Evolutionary conservation across 2,113 vertebrate genomes (phyloP), one percentile per base, ranked within the genome.

Genomic region (Boleophthalmus pectinirostris): DNA sequence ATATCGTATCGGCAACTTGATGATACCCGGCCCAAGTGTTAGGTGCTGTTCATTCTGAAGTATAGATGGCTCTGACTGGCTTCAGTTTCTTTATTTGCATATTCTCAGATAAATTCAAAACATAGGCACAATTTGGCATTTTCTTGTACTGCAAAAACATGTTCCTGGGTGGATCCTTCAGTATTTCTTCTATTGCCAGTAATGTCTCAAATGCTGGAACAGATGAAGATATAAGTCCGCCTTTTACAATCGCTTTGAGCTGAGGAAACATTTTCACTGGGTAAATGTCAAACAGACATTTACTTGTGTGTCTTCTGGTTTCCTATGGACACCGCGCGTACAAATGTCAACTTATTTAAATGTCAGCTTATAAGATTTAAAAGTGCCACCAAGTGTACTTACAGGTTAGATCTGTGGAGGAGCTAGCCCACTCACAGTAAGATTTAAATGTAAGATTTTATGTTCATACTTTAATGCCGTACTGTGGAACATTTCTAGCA

Each of bases 131-230:
- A 13, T 47, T 68, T 15, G 7, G 64, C 66, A 49, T 45, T 69
- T 35, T 74, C 21, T 23, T 45, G 61, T 29, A 76, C 18, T 66
- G 12, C 13, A 15, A 58, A 25, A 14, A 13, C 23, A 14, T 25
- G 23, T 2, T 25, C 13, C 56, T 58, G 56, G 15, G 23, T 15
- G 24, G 1, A 23, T 58, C 24, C 56, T 58, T 23, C 56, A 24
- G 23, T 38, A 11, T 18, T 5, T 23, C 53, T 73, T 74, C 53
- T 20, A 54, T 57, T 63, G 57, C 23, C 33, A 18, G 24, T 29
- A 60, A 60, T 60, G 58, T 13, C 33, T 35, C 25, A 70, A 80
- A 49, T 29, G 54, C 49, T 69, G 68, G 71, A 73, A 71, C n/a
- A 25, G 66, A 78, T 45, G 25, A 46, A 49, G 21, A 54, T 60